Evolutionary conservation across 2,113 vertebrate species (phyloP).

Genomic region (Coryphaenoides rupestris): DNA sequence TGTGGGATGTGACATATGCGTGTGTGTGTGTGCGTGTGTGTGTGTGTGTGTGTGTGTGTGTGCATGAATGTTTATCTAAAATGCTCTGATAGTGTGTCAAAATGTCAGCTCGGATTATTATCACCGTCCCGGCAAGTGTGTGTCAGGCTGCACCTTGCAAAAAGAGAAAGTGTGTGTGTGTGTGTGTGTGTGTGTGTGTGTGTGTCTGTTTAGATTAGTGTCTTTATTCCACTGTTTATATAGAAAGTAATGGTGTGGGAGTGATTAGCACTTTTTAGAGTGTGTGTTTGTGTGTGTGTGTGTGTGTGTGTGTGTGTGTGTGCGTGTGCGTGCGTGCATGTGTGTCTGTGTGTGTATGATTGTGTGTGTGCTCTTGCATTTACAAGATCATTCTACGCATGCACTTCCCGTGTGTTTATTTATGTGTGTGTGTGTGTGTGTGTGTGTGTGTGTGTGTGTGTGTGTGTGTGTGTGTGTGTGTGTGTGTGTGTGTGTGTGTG

Average conservation of each 20-base stretch:
- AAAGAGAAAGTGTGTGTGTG: slow-evolving; percentile 3
- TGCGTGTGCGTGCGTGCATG: neutral
- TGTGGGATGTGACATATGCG: slow-evolving; percentile 3
- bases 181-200: slow-evolving; percentile 21
- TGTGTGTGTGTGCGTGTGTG: neutral
- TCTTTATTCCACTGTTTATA: slow-evolving; percentile 23
- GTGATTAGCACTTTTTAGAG: no score
- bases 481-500: neutral
- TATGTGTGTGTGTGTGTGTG: neutral
- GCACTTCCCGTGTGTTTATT: no score
- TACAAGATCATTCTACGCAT: no score
- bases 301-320: slow-evolving; percentile 1
- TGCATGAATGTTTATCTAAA: slow-evolving; percentile 51
- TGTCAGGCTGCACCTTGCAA: neutral
- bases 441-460: neutral
- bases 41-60: slow-evolving; percentile 24
- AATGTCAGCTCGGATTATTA: slow-evolving; percentile 44
- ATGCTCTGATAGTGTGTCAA: slow-evolving; percentile 40
- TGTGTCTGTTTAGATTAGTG: slow-evolving; percentile 36
- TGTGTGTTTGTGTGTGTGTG: slow-evolving; percentile 15
- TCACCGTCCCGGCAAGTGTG: slow-evolving; percentile 30
- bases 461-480: slow-evolving; percentile 3
- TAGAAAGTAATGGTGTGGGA: neutral
- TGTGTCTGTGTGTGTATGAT: neutral
- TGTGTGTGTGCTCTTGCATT: no score